phyloP scores from a whole-genome alignment of 2,888 invertebrate genomes.

The Drosophila birchii region DNA sequence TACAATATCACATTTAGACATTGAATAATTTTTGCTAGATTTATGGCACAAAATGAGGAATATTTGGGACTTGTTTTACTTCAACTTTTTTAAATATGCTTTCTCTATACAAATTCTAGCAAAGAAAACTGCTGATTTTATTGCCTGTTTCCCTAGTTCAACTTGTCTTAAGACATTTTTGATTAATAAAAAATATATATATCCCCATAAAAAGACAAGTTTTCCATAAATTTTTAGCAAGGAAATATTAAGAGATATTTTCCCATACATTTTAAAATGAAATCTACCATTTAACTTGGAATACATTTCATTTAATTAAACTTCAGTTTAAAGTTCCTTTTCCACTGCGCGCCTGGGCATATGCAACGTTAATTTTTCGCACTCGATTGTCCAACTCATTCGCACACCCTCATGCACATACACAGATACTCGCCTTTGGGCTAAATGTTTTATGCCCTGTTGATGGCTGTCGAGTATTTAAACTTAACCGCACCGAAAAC shows the following conservation, averaged over 20 bases:
- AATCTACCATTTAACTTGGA: fast-evolving
- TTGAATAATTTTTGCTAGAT: constrained; percentile 12
- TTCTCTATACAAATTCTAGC: too few relatives aligned
- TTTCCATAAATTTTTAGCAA: neutral
- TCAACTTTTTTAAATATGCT: neutral
- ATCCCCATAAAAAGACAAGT: neutral
- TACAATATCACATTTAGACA: constrained; percentile 63
- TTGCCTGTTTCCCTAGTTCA: too few relatives aligned
- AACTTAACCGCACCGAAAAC: constrained; percentile 76
- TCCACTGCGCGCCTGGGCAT: constrained; percentile 54
- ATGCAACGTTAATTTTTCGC: constrained; percentile 62
- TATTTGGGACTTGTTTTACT: neutral
- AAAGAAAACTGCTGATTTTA: too few relatives aligned
- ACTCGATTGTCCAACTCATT: constrained; percentile 28
- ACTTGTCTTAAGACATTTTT: neutral
- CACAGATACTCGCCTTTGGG: constrained; percentile 59
- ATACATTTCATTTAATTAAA: too few relatives aligned
- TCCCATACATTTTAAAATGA: fast-evolving
- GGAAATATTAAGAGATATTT: neutral
- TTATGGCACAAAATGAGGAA: neutral
- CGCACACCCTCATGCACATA: neutral
- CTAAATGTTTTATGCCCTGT: constrained; percentile 80
- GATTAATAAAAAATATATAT: neutral
- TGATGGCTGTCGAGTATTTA: constrained; percentile 79
- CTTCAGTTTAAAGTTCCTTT: neutral